Conservation (phyloP, 2,113 vertebrate species). For the Baryphthengus martii region DNA sequence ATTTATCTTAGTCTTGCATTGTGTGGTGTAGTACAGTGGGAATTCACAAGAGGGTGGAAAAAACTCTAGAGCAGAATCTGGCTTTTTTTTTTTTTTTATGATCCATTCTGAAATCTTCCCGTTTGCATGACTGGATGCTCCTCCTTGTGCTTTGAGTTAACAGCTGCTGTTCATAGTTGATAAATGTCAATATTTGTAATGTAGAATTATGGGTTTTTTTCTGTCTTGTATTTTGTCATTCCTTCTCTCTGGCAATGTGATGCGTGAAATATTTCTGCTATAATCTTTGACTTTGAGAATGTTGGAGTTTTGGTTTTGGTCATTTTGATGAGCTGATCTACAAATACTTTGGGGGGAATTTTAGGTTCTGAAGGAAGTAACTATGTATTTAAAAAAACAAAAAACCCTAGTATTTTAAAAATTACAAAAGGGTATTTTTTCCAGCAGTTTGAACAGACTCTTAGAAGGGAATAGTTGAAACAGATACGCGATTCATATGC, state of each 20-base stretch:
- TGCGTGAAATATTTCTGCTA: neutral
- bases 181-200: neutral
- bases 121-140: neutral
- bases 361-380: neutral
- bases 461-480: neutral
- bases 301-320: neutral
- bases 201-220: neutral
- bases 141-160: neutral
- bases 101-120: neutral
- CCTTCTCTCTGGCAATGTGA: neutral
- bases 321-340: neutral
- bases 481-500: neutral
- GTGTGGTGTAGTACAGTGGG: neutral
- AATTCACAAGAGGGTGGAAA: neutral
- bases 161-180: neutral
- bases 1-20: neutral
- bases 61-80: neutral
- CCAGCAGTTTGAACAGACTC: neutral
- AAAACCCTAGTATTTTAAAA: too few species aligned
- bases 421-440: neutral
- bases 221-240: neutral
- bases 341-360: neutral
- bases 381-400: too few species aligned
- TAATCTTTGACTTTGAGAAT: neutral
- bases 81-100: neutral